Base-by-base conservation (phyloP, 2,888 invertebrate species). In the Acrobasis suavella region DNA sequence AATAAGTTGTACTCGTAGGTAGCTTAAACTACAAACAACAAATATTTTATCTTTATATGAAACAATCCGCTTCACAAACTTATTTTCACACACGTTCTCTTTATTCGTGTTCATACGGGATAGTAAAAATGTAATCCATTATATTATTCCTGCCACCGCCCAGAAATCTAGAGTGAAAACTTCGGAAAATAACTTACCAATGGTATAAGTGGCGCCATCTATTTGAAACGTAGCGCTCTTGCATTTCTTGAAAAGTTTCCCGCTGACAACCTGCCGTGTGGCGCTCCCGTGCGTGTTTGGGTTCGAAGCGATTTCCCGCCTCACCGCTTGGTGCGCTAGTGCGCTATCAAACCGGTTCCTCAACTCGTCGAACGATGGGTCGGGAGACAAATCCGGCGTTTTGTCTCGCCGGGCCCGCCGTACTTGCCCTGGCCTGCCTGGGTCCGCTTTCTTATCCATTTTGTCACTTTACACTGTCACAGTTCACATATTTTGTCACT, bases 181-280 rank as follows among this genome's bases (percentile, higher is more conserved):
- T 46, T 46, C 46, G 5, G 46, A 14, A n/a, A 16, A 17, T 54
- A 68, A 90, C 94, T 94, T 91, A 97, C 97, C 96, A 91, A 97
- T 97, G 69, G 96, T 96, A 80, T 97, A 97, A 69, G 96, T 96
- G 71, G 96, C 96, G 82, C 96, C 97, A 90, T 97, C 97, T 86
- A 97, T 94, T 76, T 96, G 96, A 86, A 97, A 96, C 67, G 96
- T 97, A 61, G 97, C 96, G 85, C 96, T 96, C 91, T 96, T 96
- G 92, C 96, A 96, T 88, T 96, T 96, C 92, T 95, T 95, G 89
- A 95, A 95, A 67, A 95, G 85, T 78, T 95, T 94, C 65, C 93
- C 93, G 77, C 92, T 93, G 55, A 93, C 92, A 50, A 89, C 86
- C 70, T 93, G 93, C 15, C 93, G 81, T 46, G 83, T 91, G 67